Evolutionary conservation across 2,113 vertebrate species (phyloP), one percentile per base, ranked within the genome.

Genomic region (Macaca mulatta): DNA sequence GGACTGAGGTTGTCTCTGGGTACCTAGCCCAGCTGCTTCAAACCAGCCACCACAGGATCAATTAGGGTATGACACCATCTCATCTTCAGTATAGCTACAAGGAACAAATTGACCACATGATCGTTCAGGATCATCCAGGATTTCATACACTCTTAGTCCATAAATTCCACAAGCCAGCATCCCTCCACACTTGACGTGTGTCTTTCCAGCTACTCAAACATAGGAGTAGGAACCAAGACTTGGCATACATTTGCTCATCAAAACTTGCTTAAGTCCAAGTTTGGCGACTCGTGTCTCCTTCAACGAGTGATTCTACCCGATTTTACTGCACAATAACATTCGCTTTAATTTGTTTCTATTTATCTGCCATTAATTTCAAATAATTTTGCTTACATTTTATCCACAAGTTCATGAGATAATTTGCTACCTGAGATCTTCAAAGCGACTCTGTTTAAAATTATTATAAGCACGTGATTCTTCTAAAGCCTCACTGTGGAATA

Each of bases 331-430:
- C 95, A 92, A 79, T 93, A 67, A 45, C 45, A 81, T 83, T 96
- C 86, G 83, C 57, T 88, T 96, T 90, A 82, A 87, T 95, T 96
- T 97, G 93, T 95, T 98, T 95, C 67, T 72, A 64, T 84, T 96
- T 94, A 89, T 25, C 48, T 79, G 69, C 45, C 81, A 82, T 81
- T 94, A 78, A 90, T 92, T 94, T 92, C 77, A 96, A 95, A 74
- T 64, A 72, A 85, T 95, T 74, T 95, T 92, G 64, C 84, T 89
- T 93, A 45, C 35, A 87, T 97, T 95, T 90, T 93, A 96, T 96
- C 87, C 91, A 82, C 93, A 98, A 94, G 96, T 98, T 97, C 97
- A 40, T 92, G 98, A 96, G 89, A 98, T 96, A 97, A 98, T 88
- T 82, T 70, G 81, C 98, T 95, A 82, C 87, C 32, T 61, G 94